Percentiles rank a stretch among this genome's conserved stretches.
Evolutionary conservation across 1,140 invertebrate genomes (phyloP).

Genomic region (Euura lappo): DNA sequence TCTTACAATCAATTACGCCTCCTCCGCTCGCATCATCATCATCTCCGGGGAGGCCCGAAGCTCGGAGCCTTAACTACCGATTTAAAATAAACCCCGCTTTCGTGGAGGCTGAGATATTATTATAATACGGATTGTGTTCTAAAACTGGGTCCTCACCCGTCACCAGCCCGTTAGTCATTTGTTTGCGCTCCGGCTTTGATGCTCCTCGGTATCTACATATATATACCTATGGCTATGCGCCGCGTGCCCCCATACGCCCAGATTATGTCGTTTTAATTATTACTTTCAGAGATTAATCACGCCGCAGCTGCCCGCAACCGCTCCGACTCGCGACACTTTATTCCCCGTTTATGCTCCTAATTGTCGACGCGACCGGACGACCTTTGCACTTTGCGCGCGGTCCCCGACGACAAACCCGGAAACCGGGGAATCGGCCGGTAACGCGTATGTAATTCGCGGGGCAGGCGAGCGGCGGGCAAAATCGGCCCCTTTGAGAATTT

Average conservation of each 20-base stretch:
- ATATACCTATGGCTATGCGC: neutral
- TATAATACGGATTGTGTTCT: conserved; percentile 16
- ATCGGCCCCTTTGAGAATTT: no score
- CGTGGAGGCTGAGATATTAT: conserved; percentile 12
- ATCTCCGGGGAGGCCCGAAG: conserved; percentile 52
- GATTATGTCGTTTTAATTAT: neutral
- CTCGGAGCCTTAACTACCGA: conserved; percentile 51
- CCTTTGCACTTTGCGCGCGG: no score
- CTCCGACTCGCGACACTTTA: no score
- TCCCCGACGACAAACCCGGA: no score
- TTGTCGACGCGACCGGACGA: no score
- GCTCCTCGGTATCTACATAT: neutral
- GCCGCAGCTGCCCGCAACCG: neutral
- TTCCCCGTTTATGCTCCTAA: no score
- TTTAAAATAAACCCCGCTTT: conserved; percentile 56
- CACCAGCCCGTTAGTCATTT: conserved; percentile 13
- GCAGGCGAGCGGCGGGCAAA: no score
- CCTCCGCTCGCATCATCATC: conserved; percentile 54
- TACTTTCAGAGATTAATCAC: neutral
- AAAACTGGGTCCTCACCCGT: conserved; percentile 1
- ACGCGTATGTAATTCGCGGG: no score
- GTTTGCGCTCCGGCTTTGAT: conserved; percentile 5
- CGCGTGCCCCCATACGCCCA: neutral
- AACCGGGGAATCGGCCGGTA: no score
- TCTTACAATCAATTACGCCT: conserved; percentile 60